These are phyloP conservation scores for Anas flavirostris DNA, from an alignment of 2,797 vertebrate species.

Conservation along the genomic window DNA sequence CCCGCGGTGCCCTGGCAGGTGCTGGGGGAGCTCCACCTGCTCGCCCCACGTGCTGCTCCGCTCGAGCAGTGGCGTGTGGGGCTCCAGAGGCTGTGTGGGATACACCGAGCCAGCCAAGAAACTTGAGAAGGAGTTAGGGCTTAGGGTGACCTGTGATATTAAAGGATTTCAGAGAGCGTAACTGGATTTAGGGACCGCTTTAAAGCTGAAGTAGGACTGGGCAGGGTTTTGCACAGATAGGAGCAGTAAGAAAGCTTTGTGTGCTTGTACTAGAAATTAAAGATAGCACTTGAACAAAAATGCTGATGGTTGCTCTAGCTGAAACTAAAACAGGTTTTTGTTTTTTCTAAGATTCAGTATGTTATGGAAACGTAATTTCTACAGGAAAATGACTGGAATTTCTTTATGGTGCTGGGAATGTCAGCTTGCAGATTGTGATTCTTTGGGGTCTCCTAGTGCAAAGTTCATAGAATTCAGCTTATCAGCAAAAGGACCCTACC, in stretches of 20 bases:
- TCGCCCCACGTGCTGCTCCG: conserved; percentile 52
- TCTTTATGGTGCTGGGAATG: neutral
- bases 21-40: conserved; percentile 63
- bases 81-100: conserved; percentile 53
- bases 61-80: conserved; percentile 36
- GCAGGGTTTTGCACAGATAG: neutral
- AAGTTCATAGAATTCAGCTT: neutral
- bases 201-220: neutral
- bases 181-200: conserved; percentile 12
- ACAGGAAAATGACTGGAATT: accelerated
- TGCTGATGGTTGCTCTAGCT: neutral
- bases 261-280: neutral
- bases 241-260: neutral
- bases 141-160: conserved; percentile 62
- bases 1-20: conserved; percentile 32
- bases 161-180: conserved; percentile 24
- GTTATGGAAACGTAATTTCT: neutral
- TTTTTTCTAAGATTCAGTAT: neutral
- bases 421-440: neutral
- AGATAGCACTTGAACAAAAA: neutral
- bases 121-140: conserved; percentile 69
- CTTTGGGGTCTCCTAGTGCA: neutral
- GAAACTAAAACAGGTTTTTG: neutral
- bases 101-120: conserved; percentile 46
- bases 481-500: neutral